Percentiles rank a stretch among this genome's conserved stretches.
These are phyloP conservation scores for Momotus momota DNA, from an alignment of 2,797 vertebrate genomes.

Conservation along the genomic window DNA sequence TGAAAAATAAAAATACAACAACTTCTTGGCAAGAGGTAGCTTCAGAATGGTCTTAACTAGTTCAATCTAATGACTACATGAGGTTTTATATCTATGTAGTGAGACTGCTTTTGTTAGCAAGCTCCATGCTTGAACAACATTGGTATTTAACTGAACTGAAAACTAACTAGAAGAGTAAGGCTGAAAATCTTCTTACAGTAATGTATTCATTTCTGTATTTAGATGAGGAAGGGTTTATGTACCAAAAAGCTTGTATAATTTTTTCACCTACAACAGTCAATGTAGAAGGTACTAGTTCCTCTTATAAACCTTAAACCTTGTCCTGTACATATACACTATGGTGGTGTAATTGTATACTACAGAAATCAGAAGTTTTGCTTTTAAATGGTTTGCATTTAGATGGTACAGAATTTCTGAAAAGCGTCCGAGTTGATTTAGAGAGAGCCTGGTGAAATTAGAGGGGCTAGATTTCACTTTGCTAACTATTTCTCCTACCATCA, in stretches of 20 bases:
- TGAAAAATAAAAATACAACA: background rate
- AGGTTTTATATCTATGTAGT: background rate
- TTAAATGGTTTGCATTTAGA: background rate
- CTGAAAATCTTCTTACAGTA: background rate
- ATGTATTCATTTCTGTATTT: background rate
- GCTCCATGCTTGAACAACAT: background rate
- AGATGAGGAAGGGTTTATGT: background rate
- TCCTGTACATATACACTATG: background rate
- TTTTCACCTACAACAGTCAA: background rate
- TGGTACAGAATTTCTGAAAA: background rate
- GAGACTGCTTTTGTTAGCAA: background rate
- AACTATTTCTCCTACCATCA: background rate
- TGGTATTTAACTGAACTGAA: background rate
- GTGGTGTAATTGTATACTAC: background rate
- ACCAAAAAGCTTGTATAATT: background rate
- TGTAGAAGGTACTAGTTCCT: background rate
- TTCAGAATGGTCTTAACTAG: background rate
- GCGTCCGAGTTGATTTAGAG: background rate
- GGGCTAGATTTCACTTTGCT: background rate
- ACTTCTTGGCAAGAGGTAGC: background rate
- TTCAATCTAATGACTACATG: background rate
- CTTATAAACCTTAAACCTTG: background rate
- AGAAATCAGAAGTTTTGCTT: background rate
- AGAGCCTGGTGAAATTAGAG: background rate
- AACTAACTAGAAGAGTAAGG: background rate